Percentiles rank a stretch among this genome's conserved stretches.
Evolutionary conservation across 1,140 invertebrate species (phyloP).

Genomic region (Globodera rostochiensis): DNA sequence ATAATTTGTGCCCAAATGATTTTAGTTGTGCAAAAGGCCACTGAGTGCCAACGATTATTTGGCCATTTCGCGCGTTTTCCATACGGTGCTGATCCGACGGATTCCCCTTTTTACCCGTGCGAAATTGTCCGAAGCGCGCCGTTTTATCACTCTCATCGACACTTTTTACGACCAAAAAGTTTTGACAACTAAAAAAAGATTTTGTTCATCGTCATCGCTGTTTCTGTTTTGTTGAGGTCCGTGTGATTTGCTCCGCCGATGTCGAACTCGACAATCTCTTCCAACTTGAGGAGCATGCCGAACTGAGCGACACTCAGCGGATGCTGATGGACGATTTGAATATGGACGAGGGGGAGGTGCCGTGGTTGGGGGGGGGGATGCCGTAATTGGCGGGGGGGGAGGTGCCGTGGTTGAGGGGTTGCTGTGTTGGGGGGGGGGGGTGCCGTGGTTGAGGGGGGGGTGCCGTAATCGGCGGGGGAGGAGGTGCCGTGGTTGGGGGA

Average conservation of each 20-base stretch:
- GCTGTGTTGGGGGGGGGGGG: no score
- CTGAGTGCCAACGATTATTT: conserved; percentile 91
- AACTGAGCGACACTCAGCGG: conserved; percentile 76
- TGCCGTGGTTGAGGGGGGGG: not conserved
- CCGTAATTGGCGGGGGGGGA: no score
- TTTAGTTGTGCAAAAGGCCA: conserved; percentile 68
- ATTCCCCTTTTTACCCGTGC: conserved; percentile 78
- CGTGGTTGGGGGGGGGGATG: no score
- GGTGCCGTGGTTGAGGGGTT: no score
- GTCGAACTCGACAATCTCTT: conserved; percentile 79
- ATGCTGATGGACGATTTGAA: conserved; percentile 90
- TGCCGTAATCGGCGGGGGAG: no score
- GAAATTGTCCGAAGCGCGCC: conserved; percentile 79
- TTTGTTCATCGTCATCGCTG: not conserved
- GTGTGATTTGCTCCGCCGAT: conserved; percentile 80
- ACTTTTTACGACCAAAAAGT: conserved; percentile 91
- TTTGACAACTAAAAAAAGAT: conserved; percentile 63
- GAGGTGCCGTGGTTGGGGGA: no score
- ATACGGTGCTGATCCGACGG: conserved; percentile 81
- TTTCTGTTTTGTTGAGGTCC: conserved; percentile 69
- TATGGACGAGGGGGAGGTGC: conserved; percentile 69
- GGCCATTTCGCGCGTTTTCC: conserved; percentile 82
- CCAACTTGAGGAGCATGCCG: conserved; percentile 68
- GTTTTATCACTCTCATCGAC: conserved; percentile 96
- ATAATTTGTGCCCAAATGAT: not conserved